A percentile compares a stretch with the other conserved stretches of the same genome.
Conservation (phyloP, 37 sponge, comb jelly and placozoan genomes). For the Geodia barretti region DNA sequence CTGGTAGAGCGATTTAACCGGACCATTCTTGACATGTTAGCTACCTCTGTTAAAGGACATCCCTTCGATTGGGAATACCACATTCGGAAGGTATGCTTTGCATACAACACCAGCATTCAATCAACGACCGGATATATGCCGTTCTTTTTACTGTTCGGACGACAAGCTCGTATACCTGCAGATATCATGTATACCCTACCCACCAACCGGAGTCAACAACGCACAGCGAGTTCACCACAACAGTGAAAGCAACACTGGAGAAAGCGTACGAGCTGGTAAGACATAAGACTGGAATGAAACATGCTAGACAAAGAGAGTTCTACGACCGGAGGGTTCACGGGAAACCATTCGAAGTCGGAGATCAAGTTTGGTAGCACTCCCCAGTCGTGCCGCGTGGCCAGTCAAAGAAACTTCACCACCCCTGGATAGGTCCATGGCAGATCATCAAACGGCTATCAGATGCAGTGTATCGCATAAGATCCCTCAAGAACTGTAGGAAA, state of each 20-base stretch:
- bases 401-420: conserved; percentile 48
- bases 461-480: conserved; percentile 24
- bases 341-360: conserved; percentile 38
- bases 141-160: conserved; percentile 57
- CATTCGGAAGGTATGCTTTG: conserved; percentile 39
- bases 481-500: neutral
- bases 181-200: conserved; percentile 11
- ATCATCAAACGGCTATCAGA: conserved; percentile 32
- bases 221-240: conserved; percentile 23
- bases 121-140: conserved; percentile 29
- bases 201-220: neutral
- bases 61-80: conserved; percentile 39
- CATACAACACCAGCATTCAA: conserved; percentile 54
- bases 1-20: conserved; percentile 61
- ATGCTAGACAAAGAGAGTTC: conserved; percentile 8
- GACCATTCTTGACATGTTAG: conserved; percentile 6
- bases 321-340: conserved; percentile 48
- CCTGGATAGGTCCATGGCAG: conserved; percentile 46
- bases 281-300: neutral
- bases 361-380: conserved; percentile 55
- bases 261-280: conserved; percentile 16
- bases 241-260: conserved; percentile 1
- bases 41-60: conserved; percentile 4
- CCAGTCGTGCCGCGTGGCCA: conserved; percentile 29
- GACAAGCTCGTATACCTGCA: conserved; percentile 39